Base-by-base conservation (phyloP, 2,113 vertebrate species). In the Zosterops japonicus region DNA sequence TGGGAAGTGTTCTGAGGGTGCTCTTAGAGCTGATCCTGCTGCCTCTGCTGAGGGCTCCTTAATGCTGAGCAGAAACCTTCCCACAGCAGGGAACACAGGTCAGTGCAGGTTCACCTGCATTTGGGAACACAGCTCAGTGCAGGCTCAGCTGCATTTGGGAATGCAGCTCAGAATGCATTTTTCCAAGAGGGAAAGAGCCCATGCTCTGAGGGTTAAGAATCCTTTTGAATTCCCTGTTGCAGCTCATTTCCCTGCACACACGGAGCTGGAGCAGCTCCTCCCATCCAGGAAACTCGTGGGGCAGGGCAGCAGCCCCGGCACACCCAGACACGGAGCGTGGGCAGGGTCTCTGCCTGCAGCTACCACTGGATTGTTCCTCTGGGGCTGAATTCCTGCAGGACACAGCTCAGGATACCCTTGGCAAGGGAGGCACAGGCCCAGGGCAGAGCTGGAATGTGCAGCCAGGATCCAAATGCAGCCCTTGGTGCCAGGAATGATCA, bases 271-370 rank as follows among this genome's bases (percentile, higher is more conserved):
- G 77, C 64, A 83, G 53, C 1, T 3, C 60, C 50, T 76, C 60
- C 42, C 4, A 22, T 5, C 8, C 41, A 8, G 5, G 6, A 12
- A 31, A 28, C 28, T 31, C 49, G 13, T 0, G 4, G 35, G 63
- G 22, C 64, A 29, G 2, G 22, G 59, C 33, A 41, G 42, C 47
- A 63, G 28, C 56, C 13, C 18, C 12, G 21, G 39, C 68, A 53
- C 47, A 16, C 21, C 41, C 59, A 33, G 65, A 17, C 64, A 18
- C 2, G 5, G 52, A 42, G 42, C 6, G 14, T 6, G 16, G 11
- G 41, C 86, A 67, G 47, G 33, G 39, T 11, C 22, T 86, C 47
- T 77, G 63, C 63, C 82, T 29, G 59, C 76, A 27, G 49, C 65
- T 33, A 24, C 60, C 59, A 6, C 52, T 12, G 41, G 9, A 5